Percentiles rank a stretch among this genome's conserved stretches.
These are phyloP conservation scores for Thomomys bottae DNA, from an alignment of 2,113 vertebrate genomes.

Conservation along the genomic window DNA sequence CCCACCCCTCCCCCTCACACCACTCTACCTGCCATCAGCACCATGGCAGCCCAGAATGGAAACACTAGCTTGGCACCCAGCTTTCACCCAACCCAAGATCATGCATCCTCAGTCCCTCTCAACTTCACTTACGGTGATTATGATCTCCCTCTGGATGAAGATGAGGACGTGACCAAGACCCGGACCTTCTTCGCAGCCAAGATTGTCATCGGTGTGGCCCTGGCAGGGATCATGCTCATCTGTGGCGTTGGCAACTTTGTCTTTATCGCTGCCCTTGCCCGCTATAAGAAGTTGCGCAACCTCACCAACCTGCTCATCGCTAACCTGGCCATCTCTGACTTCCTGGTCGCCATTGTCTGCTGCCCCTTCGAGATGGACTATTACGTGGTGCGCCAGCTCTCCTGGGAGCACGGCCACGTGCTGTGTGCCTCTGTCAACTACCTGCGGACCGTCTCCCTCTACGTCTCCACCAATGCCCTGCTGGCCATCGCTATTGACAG, in stretches of 20 bases:
- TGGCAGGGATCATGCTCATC: conserved; percentile 94
- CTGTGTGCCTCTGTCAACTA: conserved; percentile 96
- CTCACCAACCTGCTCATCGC: conserved; percentile 98
- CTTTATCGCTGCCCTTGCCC: conserved; percentile 92
- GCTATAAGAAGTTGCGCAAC: conserved; percentile 96
- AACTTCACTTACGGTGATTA: conserved; percentile 91
- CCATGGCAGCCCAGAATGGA: conserved; percentile 78
- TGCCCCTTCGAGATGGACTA: conserved; percentile 99
- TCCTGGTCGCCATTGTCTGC: conserved; percentile 96
- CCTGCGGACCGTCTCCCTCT: conserved; percentile 93
- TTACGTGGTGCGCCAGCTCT: conserved; percentile 95
- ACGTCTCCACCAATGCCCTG: conserved; percentile 96
- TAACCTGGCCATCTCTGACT: conserved; percentile 97
- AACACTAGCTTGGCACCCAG: conserved; percentile 78
- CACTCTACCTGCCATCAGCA: not conserved
- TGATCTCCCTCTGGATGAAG: conserved; percentile 89
- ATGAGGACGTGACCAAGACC: conserved; percentile 93
- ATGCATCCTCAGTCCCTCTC: conserved; percentile 83
- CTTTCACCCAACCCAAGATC: conserved; percentile 76
- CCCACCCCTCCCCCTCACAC: not conserved
- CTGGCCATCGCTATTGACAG: conserved; percentile 97
- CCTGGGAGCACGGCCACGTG: conserved; percentile 94
- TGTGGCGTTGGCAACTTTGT: conserved; percentile 94
- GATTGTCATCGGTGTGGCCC: conserved; percentile 91
- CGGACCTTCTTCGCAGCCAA: conserved; percentile 93